Base-by-base conservation (phyloP, 2,888 invertebrate genomes). In the Caenorhabditis sulstoni region DNA sequence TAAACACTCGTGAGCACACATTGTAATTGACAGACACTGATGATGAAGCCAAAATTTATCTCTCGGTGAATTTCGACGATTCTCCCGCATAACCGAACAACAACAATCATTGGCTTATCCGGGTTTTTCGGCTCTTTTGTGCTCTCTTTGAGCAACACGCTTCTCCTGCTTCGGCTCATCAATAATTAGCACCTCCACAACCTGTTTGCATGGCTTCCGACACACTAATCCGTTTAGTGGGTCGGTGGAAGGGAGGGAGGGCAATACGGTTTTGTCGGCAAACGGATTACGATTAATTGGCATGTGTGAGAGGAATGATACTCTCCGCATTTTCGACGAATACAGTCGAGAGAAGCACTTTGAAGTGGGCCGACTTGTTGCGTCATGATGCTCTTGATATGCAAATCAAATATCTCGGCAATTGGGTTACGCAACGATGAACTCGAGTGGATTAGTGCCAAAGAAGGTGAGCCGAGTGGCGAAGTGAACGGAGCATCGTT, bases 151-250 rank as follows among this genome's bases (percentile, higher is more conserved):
- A 14, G 41, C 41, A 3, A 11, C 41, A 14, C n/a, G n/a, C n/a
- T n/a, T n/a, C n/a, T n/a, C n/a, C 41, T 41, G 11, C 37, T 61
- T 16, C 45, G 59, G 59, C 68, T 68, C 68, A 68, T 68, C 49
- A 68, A 68, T 68, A 58, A 68, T 68, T 39, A 39, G 39, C 45
- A 12, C 18, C 8, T 58, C 35, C 55, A 1, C 55, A 53, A 62
- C 70, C 61, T 70, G 71, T 62, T 29, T 64, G 71, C 57, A 71
- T 71, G 71, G 71, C 71, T 71, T 71, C 70, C 70, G 55, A 62
- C 71, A 71, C 71, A 49, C 45, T 53, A 64, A 59, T 68, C 68
- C 57, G 44, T 57, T 57, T 71, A 62, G 62, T 62, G 71, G 16
- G 14, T 14, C 29, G 20, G n/a, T 55, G 29, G 3, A 4, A 37